Base-by-base conservation (phyloP, 2,888 invertebrate species). In the Sinopyrophorus schimmeli region DNA sequence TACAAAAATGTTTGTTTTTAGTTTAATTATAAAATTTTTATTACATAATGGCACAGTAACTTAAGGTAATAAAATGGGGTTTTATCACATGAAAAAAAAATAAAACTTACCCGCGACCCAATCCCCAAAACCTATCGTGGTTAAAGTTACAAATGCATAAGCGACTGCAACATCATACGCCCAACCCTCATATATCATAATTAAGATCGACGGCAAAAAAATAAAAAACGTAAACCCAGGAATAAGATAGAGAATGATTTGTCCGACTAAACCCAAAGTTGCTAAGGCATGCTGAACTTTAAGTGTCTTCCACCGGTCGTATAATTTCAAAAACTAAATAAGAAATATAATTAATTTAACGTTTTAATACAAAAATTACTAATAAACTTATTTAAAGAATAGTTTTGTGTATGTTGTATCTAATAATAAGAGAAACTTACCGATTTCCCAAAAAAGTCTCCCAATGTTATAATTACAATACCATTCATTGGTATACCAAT, bases 101-200 rank as follows among this genome's bases (percentile, higher is more conserved):
- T n/a, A n/a, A n/a, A n/a, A 20, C 60, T 64, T 74, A 89, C 90
- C 89, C 71, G 93, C 92, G 17, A 94, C 92, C 66, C 83, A 84
- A 71, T 94, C 94, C n/a, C 94, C 94, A 71, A 93, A 94, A 23
- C 93, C 93, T 56, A 94, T 93, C 2, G 92, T 92, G 2, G 91
- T 88, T 6, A 90, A 78, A 0, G 91, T 90, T 7, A 92, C 89
- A 67, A 90, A 93, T 11, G 91, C 86, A 66, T 89, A 94, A 70
- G 93, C 94, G 26, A 93, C 80, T 0, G 92, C 82, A 26, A 90
- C 84, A 5, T 89, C 82, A 67, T 88, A 94, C 5, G 82, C 80
- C 94, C 94, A 94, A 1, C 81, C 83, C 75, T 94, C 94, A 63
- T 90, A 89, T 39, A 87, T 80, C 10, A 87, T 83, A 65, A 94